Conservation (phyloP, 2,797 vertebrate species). For the Malacoraja senta region DNA sequence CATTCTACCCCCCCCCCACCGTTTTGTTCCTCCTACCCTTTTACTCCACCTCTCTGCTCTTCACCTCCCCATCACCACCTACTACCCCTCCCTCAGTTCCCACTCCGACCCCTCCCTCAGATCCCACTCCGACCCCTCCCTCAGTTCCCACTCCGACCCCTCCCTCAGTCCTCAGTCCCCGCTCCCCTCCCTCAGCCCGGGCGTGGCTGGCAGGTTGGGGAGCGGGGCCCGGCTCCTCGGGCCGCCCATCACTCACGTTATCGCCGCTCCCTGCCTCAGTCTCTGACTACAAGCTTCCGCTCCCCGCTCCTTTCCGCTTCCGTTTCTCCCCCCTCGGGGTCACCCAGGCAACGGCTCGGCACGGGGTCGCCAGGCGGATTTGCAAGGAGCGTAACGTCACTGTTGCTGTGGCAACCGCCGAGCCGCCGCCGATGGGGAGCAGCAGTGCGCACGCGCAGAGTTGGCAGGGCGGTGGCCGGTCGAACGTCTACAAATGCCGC, state of each 20-base stretch:
- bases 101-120: too few species aligned
- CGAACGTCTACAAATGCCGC: too few species aligned
- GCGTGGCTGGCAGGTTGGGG: background rate
- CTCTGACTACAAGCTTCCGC: background rate
- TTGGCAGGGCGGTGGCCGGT: background rate
- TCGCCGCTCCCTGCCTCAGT: background rate
- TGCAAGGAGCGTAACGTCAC: background rate
- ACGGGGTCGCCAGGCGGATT: background rate
- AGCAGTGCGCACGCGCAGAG: background rate
- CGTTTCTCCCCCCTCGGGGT: background rate
- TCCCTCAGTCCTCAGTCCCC: too few species aligned
- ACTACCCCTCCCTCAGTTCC: too few species aligned
- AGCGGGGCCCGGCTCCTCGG: too few species aligned
- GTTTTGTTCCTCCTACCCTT: background rate
- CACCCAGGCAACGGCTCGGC: background rate
- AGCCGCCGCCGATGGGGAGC: background rate
- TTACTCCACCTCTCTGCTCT: constrained; percentile 36
- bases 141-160: too few species aligned
- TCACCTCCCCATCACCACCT: background rate
- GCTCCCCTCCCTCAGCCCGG: too few species aligned
- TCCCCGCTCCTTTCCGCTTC: constrained; percentile 8
- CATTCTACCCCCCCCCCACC: background rate
- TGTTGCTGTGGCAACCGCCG: background rate
- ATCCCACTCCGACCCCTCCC: background rate
- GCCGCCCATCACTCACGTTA: background rate